Conservation (phyloP, 1,140 invertebrate species). For the Eciton burchellii region DNA sequence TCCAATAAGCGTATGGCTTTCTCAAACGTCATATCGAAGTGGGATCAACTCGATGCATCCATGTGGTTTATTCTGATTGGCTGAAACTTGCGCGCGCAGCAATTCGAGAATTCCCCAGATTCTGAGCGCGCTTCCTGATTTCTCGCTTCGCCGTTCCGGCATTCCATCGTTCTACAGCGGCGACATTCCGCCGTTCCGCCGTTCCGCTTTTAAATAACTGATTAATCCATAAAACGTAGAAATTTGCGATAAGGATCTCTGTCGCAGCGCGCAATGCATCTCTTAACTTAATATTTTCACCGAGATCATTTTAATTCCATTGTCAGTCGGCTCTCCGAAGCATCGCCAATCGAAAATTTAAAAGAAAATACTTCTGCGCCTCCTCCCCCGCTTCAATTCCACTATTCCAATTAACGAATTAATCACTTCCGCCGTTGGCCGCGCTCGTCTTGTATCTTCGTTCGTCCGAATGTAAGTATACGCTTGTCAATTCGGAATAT, state of each 20-base stretch:
- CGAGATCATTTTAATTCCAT: neutral
- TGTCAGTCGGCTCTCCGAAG: too few relatives aligned
- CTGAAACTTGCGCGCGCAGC: neutral
- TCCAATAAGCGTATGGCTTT: too few relatives aligned
- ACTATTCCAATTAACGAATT: neutral
- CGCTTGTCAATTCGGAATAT: neutral
- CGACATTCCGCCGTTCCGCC: neutral
- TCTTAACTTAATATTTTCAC: too few relatives aligned
- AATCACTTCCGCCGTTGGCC: neutral
- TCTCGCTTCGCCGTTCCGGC: neutral
- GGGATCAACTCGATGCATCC: neutral
- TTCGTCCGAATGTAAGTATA: neutral
- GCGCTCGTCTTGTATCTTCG: neutral
- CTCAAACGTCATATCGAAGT: too few relatives aligned
- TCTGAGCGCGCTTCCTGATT: neutral
- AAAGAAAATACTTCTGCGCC: neutral
- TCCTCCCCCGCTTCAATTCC: neutral
- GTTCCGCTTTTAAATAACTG: too few relatives aligned
- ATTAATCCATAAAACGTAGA: too few relatives aligned
- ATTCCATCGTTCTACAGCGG: too few relatives aligned
- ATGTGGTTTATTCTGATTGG: constrained; percentile 67
- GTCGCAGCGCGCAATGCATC: too few relatives aligned
- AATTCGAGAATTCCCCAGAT: neutral
- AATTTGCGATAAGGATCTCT: too few relatives aligned
- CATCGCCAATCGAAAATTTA: neutral